Evolutionary conservation across 1,140 invertebrate species (phyloP).

Genomic region (Periplaneta americana): DNA sequence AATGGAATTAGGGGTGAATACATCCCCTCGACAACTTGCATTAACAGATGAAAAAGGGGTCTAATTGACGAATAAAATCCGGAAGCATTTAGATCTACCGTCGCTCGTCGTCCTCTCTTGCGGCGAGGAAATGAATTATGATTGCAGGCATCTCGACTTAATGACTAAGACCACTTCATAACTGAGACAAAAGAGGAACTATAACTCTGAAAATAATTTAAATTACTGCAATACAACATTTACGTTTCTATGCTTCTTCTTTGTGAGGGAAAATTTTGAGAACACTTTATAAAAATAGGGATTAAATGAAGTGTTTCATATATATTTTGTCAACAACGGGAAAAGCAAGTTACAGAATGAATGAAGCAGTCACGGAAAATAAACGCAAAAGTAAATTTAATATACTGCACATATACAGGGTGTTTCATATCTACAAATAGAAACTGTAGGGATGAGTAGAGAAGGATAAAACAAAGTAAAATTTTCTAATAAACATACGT

Average conservation of each 20-base stretch:
- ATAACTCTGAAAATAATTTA: neutral
- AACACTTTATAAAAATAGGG: no score
- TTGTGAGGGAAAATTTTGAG: no score
- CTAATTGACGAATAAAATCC: neutral
- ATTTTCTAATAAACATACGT: no score
- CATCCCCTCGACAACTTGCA: neutral
- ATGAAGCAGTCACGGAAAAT: no score
- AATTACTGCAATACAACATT: neutral
- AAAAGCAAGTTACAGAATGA: no score
- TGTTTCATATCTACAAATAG: no score
- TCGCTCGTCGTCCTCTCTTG: neutral
- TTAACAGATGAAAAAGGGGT: neutral
- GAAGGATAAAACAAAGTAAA: no score
- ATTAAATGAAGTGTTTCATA: no score
- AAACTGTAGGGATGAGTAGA: no score
- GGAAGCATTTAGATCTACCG: neutral
- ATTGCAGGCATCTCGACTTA: neutral
- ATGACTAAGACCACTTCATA: neutral
- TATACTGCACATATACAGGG: no score
- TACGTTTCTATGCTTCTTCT: neutral
- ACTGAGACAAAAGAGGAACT: neutral
- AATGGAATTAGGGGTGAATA: neutral
- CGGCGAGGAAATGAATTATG: neutral
- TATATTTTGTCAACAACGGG: no score
- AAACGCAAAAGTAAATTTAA: no score